Percentiles rank a stretch among this genome's conserved stretches.
phyloP scores from a whole-genome alignment of 1,140 invertebrate species.

The Drosophila persimilis region DNA sequence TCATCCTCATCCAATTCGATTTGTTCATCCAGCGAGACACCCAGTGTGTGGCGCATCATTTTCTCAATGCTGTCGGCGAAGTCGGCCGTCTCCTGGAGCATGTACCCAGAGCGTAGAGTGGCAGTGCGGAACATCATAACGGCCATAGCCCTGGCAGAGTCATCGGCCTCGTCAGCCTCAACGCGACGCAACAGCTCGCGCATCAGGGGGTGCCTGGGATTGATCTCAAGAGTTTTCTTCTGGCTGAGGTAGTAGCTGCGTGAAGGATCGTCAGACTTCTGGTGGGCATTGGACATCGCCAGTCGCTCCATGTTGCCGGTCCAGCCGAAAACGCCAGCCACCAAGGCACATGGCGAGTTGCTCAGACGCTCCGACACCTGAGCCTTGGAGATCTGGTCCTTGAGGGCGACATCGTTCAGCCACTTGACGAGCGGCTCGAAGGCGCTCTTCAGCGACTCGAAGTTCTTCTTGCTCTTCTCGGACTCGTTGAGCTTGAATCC shows the following conservation, averaged over 20 bases:
- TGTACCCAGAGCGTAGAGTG: slow-evolving; percentile 94
- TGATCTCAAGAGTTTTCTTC: slow-evolving; percentile 99
- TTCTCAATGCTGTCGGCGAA: slow-evolving; percentile 95
- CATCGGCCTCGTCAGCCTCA: slow-evolving; percentile 90
- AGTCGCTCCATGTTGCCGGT: slow-evolving; percentile 99
- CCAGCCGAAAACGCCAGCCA: slow-evolving; percentile 98
- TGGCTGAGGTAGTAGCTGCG: slow-evolving; percentile 96
- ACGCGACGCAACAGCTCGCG: slow-evolving; percentile 94
- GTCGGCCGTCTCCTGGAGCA: slow-evolving; percentile 92
- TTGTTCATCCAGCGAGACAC: slow-evolving; percentile 90
- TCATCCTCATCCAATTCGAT: slow-evolving; percentile 85
- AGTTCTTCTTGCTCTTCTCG: slow-evolving; percentile 91
- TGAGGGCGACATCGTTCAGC: slow-evolving; percentile 93
- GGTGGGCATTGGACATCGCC: slow-evolving; percentile 97
- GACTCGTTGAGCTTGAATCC: slow-evolving; percentile 94
- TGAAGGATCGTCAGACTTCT: slow-evolving; percentile 96
- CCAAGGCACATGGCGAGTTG: slow-evolving; percentile 97
- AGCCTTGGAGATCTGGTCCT: slow-evolving; percentile 93
- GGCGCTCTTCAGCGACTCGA: slow-evolving; percentile 90
- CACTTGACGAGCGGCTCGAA: slow-evolving; percentile 97
- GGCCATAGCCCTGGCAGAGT: slow-evolving; percentile 93
- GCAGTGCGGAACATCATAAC: slow-evolving; percentile 96
- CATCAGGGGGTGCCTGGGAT: slow-evolving; percentile 98
- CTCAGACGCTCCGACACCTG: slow-evolving; percentile 95
- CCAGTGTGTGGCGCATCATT: slow-evolving; percentile 92